Percentiles rank a stretch among this genome's conserved stretches.
These are phyloP conservation scores for Eutolmus rufibarbis DNA, from an alignment of 2,888 invertebrate species.

Conservation along the genomic window DNA sequence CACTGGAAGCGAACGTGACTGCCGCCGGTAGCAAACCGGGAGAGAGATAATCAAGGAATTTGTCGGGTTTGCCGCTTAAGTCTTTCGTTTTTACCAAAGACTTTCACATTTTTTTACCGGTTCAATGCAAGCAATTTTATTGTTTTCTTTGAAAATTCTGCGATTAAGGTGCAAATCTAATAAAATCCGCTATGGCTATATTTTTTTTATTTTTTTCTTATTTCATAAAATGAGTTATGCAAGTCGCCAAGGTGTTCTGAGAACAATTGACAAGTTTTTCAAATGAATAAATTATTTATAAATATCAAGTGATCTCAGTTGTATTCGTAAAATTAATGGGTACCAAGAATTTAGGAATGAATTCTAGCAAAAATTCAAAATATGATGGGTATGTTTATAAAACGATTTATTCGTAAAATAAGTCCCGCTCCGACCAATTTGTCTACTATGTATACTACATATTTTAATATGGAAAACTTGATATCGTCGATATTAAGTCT, in stretches of 20 bases:
- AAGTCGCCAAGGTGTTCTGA: not conserved
- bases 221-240: not conserved
- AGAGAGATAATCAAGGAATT: not conserved
- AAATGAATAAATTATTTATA: not conserved
- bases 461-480: too few species aligned
- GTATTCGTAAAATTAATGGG: too few species aligned
- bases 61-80: not conserved
- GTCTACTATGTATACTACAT: too few species aligned
- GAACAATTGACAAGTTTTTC: not conserved
- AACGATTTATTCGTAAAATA: too few species aligned
- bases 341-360: too few species aligned
- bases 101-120: not conserved
- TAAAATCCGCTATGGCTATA: not conserved
- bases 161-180: not conserved
- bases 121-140: not conserved
- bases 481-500: too few species aligned
- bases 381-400: too few species aligned
- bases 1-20: not conserved
- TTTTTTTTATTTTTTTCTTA: not conserved
- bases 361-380: too few species aligned
- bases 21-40: not conserved
- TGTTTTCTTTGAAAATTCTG: not conserved
- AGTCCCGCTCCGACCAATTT: too few species aligned
- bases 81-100: not conserved
- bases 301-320: too few species aligned